phyloP scores from a whole-genome alignment of 2,797 vertebrate species.

The Squalus acanthias region DNA sequence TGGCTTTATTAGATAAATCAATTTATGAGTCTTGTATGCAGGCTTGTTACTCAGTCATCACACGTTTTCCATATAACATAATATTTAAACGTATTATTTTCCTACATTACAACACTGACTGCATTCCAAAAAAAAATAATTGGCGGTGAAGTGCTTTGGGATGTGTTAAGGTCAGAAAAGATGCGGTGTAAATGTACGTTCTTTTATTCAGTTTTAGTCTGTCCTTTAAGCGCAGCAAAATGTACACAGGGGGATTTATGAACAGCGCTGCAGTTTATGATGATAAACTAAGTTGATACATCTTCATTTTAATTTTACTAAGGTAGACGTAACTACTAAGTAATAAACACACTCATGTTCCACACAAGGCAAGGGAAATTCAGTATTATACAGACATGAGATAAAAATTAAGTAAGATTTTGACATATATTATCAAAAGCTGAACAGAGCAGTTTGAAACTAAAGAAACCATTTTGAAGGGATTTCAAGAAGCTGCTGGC shows the following conservation, averaged over 20 bases:
- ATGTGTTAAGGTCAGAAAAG: neutral
- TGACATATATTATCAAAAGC: neutral
- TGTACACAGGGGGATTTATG: neutral
- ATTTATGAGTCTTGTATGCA: neutral
- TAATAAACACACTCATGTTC: neutral
- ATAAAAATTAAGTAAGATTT: neutral
- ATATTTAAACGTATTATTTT: neutral
- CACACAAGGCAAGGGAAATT: neutral
- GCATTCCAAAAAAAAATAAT: neutral
- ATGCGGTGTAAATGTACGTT: neutral
- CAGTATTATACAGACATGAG: neutral
- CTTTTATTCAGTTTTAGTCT: neutral
- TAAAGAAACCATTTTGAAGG: neutral
- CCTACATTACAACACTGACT: neutral
- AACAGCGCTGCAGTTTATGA: neutral
- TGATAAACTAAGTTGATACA: neutral
- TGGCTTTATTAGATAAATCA: neutral
- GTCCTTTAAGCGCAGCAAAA: neutral
- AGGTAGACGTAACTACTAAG: neutral
- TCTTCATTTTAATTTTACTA: neutral
- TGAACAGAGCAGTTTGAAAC: neutral
- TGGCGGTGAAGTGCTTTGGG: neutral
- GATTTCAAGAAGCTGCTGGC: neutral
- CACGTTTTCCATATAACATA: neutral
- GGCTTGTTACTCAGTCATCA: neutral